These are phyloP conservation scores for Corydoras sp. DNA, from an alignment of 2,113 vertebrate species.

Conservation along the genomic window DNA sequence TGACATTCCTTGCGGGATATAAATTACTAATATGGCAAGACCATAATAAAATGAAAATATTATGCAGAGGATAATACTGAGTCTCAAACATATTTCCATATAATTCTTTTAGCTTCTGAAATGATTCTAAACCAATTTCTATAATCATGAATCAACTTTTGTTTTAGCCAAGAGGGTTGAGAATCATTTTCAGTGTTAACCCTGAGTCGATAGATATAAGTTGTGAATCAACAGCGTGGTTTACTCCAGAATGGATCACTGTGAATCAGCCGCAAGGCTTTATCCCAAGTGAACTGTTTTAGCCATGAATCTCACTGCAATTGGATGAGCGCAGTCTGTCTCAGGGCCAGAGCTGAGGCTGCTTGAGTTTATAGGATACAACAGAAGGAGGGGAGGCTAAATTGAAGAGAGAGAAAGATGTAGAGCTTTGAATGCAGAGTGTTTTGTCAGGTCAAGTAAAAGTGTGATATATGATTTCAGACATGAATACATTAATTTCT, in stretches of 20 bases:
- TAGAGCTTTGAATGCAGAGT: slow-evolving; percentile 31
- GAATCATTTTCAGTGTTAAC: slow-evolving; percentile 58
- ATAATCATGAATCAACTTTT: slow-evolving; percentile 32
- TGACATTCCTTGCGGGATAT: too few relatives aligned
- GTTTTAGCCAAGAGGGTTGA: slow-evolving; percentile 47
- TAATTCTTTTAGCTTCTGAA: slow-evolving; percentile 12
- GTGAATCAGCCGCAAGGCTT: not conserved
- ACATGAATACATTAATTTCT: slow-evolving; percentile 14
- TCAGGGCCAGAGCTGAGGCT: slow-evolving; percentile 36
- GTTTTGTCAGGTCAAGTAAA: slow-evolving; percentile 29
- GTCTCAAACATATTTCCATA: too few relatives aligned
- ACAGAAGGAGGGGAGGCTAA: slow-evolving; percentile 39
- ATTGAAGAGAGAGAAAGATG: slow-evolving; percentile 42
- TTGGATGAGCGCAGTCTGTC: slow-evolving; percentile 56
- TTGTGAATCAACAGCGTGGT: slow-evolving; percentile 37
- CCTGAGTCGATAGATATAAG: slow-evolving; percentile 53
- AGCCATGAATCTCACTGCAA: slow-evolving; percentile 63
- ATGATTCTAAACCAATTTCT: slow-evolving; percentile 34
- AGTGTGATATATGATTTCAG: slow-evolving; percentile 44
- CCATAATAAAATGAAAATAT: too few relatives aligned
- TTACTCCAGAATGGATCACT: too few relatives aligned
- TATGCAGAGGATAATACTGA: too few relatives aligned
- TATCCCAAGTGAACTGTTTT: slow-evolving; percentile 17
- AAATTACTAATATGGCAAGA: too few relatives aligned
- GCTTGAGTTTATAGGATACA: slow-evolving; percentile 10